A percentile compares a stretch with the other conserved stretches of the same genome.
phyloP scores from a whole-genome alignment of 2,888 invertebrate species.

The Acrobeloides nanus region DNA sequence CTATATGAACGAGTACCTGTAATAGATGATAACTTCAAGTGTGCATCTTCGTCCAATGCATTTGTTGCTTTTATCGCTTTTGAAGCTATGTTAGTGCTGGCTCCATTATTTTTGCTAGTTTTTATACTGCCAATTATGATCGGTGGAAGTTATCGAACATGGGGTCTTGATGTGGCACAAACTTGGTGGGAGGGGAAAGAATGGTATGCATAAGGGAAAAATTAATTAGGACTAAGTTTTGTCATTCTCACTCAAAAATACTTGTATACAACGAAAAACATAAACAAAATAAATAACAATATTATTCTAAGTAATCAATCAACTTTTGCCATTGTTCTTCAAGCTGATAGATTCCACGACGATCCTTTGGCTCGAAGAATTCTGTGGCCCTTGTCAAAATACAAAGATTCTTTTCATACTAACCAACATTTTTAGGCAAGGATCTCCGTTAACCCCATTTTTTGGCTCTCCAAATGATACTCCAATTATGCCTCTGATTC shows the following conservation, averaged over 20 bases:
- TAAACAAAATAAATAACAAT: no score
- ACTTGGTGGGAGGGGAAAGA: conserved; percentile 22
- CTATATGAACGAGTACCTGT: conserved; percentile 14
- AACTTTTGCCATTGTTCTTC: background rate
- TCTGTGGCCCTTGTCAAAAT: no score
- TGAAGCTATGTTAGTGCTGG: conserved; percentile 15
- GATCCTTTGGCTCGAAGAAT: no score
- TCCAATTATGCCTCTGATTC: conserved; percentile 17
- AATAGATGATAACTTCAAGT: conserved; percentile 21
- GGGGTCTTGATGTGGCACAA: conserved; percentile 18
- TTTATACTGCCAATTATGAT: conserved; percentile 20
- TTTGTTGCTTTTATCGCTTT: conserved; percentile 23
- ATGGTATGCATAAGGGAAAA: conserved; percentile 17
- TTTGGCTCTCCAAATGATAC: conserved; percentile 3
- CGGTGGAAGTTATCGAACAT: conserved; percentile 17
- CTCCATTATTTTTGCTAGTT: conserved; percentile 16
- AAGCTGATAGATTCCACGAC: no score
- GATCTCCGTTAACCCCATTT: conserved; percentile 10
- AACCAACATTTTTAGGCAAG: conserved; percentile 18
- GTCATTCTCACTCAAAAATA: no score
- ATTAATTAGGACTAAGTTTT: no score
- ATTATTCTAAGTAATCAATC: background rate
- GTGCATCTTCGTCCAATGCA: conserved; percentile 19
- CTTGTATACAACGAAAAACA: no score
- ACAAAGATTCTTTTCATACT: no score